A percentile compares a stretch with the other conserved stretches of the same genome.
Evolutionary conservation across 1,140 invertebrate species (phyloP).

Genomic region (Trachelipus rathkii): DNA sequence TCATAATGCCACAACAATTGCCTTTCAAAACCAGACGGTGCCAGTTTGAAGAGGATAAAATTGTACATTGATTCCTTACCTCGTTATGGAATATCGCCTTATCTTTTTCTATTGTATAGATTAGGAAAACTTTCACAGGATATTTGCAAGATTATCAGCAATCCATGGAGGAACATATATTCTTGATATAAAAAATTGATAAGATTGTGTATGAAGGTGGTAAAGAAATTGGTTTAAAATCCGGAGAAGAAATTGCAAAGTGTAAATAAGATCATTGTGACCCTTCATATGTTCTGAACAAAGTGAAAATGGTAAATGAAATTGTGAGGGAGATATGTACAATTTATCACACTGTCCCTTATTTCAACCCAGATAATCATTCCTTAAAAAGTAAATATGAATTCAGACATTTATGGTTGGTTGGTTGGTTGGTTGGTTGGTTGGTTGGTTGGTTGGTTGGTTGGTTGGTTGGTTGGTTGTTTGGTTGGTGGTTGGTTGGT

Average conservation of each 20-base stretch:
- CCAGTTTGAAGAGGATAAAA: constrained; percentile 87
- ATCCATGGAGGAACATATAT: constrained; percentile 99
- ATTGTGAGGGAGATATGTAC: too few relatives aligned
- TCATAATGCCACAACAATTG: too few relatives aligned
- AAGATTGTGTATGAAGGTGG: constrained; percentile 90
- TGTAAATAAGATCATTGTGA: constrained; percentile 99
- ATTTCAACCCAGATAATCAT: too few relatives aligned
- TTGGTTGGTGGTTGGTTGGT: too few relatives aligned
- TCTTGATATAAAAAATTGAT: constrained; percentile 96
- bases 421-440: too few relatives aligned
- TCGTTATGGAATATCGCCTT: constrained; percentile 97
- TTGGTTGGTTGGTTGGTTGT: too few relatives aligned
- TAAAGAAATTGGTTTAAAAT: constrained; percentile 87
- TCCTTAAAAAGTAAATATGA: too few relatives aligned
- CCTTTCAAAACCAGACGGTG: constrained; percentile 66
- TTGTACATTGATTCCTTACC: constrained; percentile 96
- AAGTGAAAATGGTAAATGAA: constrained; percentile 62
- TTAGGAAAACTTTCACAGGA: constrained; percentile 98
- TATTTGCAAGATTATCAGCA: constrained; percentile 94
- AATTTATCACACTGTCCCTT: too few relatives aligned
- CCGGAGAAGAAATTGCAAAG: constrained; percentile 83
- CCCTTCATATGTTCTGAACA: constrained; percentile 91
- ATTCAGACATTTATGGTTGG: too few relatives aligned
- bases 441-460: too few relatives aligned
- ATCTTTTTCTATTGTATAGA: constrained; percentile 98